These are phyloP conservation scores for Pomacea canaliculata DNA, from an alignment of 2,888 invertebrate species.

Conservation along the genomic window DNA sequence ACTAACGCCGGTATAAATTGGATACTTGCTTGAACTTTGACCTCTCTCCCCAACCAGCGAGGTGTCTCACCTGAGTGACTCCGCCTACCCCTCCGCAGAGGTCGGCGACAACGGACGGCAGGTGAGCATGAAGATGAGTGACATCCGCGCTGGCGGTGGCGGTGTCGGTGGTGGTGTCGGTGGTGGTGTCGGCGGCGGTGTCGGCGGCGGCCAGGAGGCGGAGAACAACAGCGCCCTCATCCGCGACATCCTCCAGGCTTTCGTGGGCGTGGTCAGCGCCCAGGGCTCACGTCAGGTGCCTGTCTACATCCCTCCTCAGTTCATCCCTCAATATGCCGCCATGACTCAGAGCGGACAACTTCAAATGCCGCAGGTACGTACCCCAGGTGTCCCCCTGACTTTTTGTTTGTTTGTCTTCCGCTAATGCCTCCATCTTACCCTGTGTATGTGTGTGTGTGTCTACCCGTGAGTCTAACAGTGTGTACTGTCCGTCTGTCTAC, in stretches of 20 bases:
- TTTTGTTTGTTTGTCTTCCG: background rate
- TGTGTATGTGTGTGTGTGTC: conserved; percentile 10
- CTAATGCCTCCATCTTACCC: background rate
- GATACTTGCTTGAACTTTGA: too few species aligned
- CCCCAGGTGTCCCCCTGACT: background rate
- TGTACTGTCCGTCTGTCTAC: background rate
- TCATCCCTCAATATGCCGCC: conserved; percentile 10
- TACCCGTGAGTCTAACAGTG: too few species aligned
- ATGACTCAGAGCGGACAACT: background rate
- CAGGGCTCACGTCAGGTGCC: conserved; percentile 15
- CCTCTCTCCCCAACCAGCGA: conserved; percentile 25
- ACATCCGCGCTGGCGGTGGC: conserved; percentile 9
- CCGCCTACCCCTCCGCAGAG: conserved; percentile 26
- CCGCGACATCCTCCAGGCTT: conserved; percentile 51
- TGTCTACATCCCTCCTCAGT: conserved; percentile 22
- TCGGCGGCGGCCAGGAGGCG: background rate
- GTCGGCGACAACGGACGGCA: conserved; percentile 20
- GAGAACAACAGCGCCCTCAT: conserved; percentile 44
- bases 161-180: too few species aligned
- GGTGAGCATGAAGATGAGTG: conserved; percentile 33
- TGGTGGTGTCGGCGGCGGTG: too few species aligned
- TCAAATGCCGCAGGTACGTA: background rate
- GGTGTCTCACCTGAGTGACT: conserved; percentile 43
- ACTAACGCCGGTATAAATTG: too few species aligned
- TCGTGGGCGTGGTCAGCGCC: conserved; percentile 42